phyloP scores from a whole-genome alignment of 2,113 vertebrate species.

The Pitta sordida region DNA sequence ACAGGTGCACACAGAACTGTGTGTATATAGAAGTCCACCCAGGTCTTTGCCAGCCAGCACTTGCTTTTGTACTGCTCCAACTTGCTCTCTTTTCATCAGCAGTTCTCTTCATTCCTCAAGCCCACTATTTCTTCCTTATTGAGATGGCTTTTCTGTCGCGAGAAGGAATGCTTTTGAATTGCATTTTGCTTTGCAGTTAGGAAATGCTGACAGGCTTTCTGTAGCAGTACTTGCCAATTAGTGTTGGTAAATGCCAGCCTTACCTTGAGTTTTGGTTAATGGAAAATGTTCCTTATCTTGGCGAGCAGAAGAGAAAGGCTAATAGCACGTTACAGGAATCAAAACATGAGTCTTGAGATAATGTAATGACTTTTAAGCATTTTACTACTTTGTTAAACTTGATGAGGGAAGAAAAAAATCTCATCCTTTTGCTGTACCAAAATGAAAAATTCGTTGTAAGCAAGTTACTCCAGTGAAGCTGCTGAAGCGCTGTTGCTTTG shows the following conservation, averaged over 20 bases:
- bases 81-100: neutral
- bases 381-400: neutral
- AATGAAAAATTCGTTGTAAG: neutral
- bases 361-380: neutral
- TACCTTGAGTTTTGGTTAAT: neutral
- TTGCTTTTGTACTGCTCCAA: neutral
- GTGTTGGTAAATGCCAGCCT: neutral
- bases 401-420: neutral
- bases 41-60: neutral
- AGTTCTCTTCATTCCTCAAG: neutral
- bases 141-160: neutral
- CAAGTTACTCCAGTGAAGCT: neutral
- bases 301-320: neutral
- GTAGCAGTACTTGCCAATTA: neutral
- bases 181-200: neutral
- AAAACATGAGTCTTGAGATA: neutral
- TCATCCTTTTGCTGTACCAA: neutral
- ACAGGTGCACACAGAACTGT: fast-evolving
- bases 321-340: neutral
- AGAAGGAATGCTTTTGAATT: neutral
- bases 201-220: neutral
- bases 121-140: neutral
- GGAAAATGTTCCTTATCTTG: neutral
- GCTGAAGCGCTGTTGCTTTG: neutral
- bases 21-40: neutral